Percentiles rank a stretch among this genome's conserved stretches.
phyloP scores from a whole-genome alignment of 2,113 vertebrate species.

The Lasiurus cinereus region DNA sequence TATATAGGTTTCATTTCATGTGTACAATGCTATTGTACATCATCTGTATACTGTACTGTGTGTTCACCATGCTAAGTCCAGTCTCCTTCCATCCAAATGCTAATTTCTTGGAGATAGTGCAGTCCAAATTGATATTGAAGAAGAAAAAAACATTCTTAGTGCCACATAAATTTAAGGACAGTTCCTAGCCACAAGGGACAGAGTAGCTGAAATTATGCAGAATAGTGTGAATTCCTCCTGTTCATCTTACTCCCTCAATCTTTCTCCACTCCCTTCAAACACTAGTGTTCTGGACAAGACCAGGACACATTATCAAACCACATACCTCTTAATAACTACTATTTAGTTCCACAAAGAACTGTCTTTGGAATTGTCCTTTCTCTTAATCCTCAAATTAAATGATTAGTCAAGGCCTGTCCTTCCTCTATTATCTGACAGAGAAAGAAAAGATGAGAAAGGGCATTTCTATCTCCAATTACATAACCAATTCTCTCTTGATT shows the following conservation, averaged over 20 bases:
- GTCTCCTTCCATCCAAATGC: background rate
- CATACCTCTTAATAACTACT: background rate
- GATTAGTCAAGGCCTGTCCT: background rate
- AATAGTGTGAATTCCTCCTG: background rate
- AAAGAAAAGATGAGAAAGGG: constrained; percentile 64
- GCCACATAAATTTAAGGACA: background rate
- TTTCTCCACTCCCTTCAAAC: background rate
- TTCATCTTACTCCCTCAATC: background rate
- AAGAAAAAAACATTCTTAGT: constrained; percentile 11
- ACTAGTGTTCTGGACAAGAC: background rate
- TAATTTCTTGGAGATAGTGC: background rate
- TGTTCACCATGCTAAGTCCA: background rate
- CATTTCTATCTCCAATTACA: constrained; percentile 56
- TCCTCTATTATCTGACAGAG: background rate
- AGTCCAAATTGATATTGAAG: constrained; percentile 3
- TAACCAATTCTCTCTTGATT: constrained; percentile 61
- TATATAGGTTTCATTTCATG: background rate
- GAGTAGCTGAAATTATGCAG: background rate
- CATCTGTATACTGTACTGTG: background rate
- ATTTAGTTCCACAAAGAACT: background rate
- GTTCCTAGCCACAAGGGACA: background rate
- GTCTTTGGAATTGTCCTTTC: background rate
- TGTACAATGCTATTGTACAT: background rate
- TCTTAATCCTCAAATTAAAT: constrained; percentile 40
- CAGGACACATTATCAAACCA: background rate